Conservation (phyloP, 2,113 vertebrate genomes). For the Origma solitaria region DNA sequence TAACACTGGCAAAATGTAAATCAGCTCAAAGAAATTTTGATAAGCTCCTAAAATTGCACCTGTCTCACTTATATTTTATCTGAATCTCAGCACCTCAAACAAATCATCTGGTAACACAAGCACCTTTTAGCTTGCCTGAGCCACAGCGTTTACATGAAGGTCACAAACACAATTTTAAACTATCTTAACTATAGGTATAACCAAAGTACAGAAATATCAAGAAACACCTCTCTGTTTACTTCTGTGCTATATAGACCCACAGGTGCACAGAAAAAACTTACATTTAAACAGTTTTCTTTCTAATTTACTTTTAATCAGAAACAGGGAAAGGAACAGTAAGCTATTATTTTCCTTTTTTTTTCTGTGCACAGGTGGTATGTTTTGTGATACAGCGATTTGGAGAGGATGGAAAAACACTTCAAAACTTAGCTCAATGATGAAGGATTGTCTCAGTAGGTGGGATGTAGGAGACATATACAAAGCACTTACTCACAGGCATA, state of each 20-base stretch:
- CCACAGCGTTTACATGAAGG: neutral
- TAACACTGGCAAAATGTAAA: conserved; percentile 15
- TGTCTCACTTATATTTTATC: neutral
- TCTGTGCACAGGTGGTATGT: neutral
- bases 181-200: neutral
- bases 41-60: neutral
- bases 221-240: neutral
- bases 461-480: neutral
- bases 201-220: neutral
- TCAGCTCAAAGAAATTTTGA: neutral
- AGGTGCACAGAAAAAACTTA: neutral
- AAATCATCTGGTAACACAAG: neutral
- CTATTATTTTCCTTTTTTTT: neutral
- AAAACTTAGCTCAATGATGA: neutral
- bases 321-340: neutral
- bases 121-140: neutral
- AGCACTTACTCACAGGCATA: neutral
- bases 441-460: neutral
- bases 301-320: neutral
- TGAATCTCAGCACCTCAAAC: neutral
- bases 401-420: neutral
- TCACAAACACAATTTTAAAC: neutral
- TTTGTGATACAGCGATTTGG: neutral
- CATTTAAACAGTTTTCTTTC: neutral
- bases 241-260: neutral